Conservation (phyloP, 2,888 invertebrate species). For the Dolomedes plantarius region DNA sequence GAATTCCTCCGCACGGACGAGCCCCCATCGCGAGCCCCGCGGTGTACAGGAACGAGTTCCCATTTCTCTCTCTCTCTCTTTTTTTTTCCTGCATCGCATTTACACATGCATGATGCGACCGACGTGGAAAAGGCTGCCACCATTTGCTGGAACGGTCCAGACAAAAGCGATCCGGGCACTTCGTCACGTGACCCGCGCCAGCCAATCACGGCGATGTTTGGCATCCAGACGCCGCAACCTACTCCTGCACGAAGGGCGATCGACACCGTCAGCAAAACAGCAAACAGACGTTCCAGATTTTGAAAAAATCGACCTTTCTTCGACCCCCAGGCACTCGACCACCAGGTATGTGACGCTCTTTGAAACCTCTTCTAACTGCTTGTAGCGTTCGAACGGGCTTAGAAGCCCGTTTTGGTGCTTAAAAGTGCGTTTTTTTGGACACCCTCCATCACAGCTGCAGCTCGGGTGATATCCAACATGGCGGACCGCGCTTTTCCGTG, state of each 20-base stretch:
- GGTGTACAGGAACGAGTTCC: slow-evolving; percentile 19
- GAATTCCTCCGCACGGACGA: no score
- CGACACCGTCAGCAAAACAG: slow-evolving; percentile 52
- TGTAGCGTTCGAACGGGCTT: not conserved
- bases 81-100: slow-evolving; percentile 27
- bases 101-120: slow-evolving; percentile 17
- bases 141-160: slow-evolving; percentile 70
- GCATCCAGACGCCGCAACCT: slow-evolving; percentile 65
- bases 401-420: slow-evolving; percentile 9
- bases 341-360: slow-evolving; percentile 60
- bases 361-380: slow-evolving; percentile 47
- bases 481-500: slow-evolving; percentile 21
- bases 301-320: slow-evolving; percentile 24
- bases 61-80: not conserved
- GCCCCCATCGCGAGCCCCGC: not conserved
- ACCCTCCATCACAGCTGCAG: slow-evolving; percentile 20
- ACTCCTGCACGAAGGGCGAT: slow-evolving; percentile 61
- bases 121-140: slow-evolving; percentile 34
- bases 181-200: slow-evolving; percentile 43
- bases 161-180: slow-evolving; percentile 72
- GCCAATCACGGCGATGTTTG: slow-evolving; percentile 33
- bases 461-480: slow-evolving; percentile 61
- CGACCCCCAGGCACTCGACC: not conserved
- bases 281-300: slow-evolving; percentile 26
- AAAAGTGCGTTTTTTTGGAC: slow-evolving; percentile 46